Percentiles rank a stretch among this genome's conserved stretches.
Evolutionary conservation across 2,113 vertebrate species (phyloP).

Genomic region (Procavia capensis): DNA sequence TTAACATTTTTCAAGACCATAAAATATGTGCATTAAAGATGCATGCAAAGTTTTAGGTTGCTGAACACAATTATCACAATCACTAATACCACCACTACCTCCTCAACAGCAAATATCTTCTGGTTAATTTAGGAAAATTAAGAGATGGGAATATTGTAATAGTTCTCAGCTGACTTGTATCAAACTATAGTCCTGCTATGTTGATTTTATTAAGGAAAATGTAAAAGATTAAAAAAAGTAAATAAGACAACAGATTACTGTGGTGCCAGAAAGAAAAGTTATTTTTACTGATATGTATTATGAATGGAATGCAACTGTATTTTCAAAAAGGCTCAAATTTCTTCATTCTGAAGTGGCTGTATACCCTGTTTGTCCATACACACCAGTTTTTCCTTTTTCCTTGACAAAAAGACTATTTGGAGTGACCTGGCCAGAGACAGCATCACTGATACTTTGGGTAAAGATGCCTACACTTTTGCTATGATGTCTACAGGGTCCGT

Average conservation of each 20-base stretch:
- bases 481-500: neutral
- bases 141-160: neutral
- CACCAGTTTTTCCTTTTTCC: fast-evolving
- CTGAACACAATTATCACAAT: neutral
- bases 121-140: neutral
- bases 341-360: neutral
- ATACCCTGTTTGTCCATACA: neutral
- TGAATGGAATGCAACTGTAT: neutral
- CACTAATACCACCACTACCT: neutral
- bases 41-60: neutral
- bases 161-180: neutral
- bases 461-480: neutral
- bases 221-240: neutral
- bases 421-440: neutral
- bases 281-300: neutral
- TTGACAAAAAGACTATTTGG: neutral
- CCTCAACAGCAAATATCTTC: neutral
- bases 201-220: constrained; percentile 13
- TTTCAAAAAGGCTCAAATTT: neutral
- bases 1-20: neutral
- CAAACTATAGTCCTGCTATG: neutral
- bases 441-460: neutral
- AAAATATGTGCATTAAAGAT: neutral
- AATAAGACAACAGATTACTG: neutral
- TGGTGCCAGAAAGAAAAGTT: neutral